Percentiles rank a stretch among this genome's conserved stretches.
phyloP scores from a whole-genome alignment of 1,140 invertebrate species.

The Drosophila insularis region DNA sequence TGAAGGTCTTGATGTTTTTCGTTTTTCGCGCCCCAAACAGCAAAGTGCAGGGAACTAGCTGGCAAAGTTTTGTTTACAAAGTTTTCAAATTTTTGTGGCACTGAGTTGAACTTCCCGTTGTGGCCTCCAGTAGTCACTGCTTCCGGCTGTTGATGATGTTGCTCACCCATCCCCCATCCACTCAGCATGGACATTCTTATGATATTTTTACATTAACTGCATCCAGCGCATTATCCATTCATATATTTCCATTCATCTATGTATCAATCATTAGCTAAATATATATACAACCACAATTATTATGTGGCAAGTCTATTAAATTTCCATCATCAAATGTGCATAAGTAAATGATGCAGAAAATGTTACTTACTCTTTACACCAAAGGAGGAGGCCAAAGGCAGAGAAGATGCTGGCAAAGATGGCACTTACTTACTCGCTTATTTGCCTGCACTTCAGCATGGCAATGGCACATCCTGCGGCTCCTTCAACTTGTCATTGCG shows the following conservation, averaged over 20 bases:
- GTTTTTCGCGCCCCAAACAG: constrained; percentile 61
- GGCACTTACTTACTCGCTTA: constrained; percentile 54
- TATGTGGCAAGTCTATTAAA: constrained; percentile 71
- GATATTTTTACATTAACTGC: constrained; percentile 43
- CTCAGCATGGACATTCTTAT: constrained; percentile 32
- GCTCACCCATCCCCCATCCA: constrained; percentile 8
- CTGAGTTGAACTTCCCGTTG: constrained; percentile 73
- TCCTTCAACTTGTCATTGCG: constrained; percentile 71
- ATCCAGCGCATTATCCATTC: neutral
- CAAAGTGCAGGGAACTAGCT: constrained; percentile 54
- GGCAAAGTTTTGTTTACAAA: constrained; percentile 79
- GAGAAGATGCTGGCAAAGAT: neutral
- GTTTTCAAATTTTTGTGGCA: constrained; percentile 80
- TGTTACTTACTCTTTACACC: constrained; percentile 16
- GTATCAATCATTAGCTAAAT: constrained; percentile 67
- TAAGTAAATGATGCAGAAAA: constrained; percentile 75
- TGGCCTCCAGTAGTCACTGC: constrained; percentile 12
- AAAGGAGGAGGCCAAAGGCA: neutral
- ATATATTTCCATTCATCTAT: neutral
- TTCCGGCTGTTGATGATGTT: constrained; percentile 65
- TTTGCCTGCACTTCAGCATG: constrained; percentile 42
- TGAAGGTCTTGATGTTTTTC: constrained; percentile 69
- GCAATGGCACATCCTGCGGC: constrained; percentile 58
- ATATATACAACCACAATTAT: constrained; percentile 61
- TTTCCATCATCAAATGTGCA: constrained; percentile 54